Base-by-base conservation (phyloP, 2,797 vertebrate genomes). In the Gymnoscopelus microlampas region DNA sequence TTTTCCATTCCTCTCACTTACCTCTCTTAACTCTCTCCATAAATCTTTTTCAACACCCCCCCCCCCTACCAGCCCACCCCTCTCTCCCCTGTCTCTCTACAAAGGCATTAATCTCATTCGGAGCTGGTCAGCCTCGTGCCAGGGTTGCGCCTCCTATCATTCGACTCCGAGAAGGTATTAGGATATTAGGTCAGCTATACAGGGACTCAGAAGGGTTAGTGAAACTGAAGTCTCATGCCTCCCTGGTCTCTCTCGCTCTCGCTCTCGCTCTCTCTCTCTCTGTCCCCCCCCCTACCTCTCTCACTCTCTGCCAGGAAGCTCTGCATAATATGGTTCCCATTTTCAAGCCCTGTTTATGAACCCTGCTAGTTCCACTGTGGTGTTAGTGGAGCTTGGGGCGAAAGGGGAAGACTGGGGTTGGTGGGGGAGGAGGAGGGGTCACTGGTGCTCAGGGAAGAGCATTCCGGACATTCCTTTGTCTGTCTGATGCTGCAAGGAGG, bases 401-500 rank as follows among this genome's bases (percentile, higher is more conserved):
- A 70, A 60, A 62, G 53, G 29, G 19, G 60, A 44, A 44, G 39
- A 44, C 39, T 44, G 39, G 39, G 7, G 7, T 44, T 44, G 39
- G 2, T 44, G 50, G 66, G 57, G 4, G 24, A 24, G 8, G 13
- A 1, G 66, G 57, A 55, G 71, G 70, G 71, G 80, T 72, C 53
- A n/a, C 59, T 15, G 72, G 68, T 10, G 69, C 73, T 76, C 72
- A 65, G 70, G 51, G 73, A 78, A 78, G 63, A 72, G 82, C 86
- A 94, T 94, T 92, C 90, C 88, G 59, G 2, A 66, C 82, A 93
- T 93, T 92, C 87, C 85, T 88, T 23, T 53, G 83, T 88, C 86
- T 88, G 86, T 84, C 88, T 88, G 86, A 87, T 68, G 66, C 88
- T 85, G 78, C 60, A 47, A 82, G 79, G 65, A 76, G 73, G 71